These are phyloP conservation scores for Limnephilus auricula DNA, from an alignment of 2,888 invertebrate genomes.

Conservation along the genomic window DNA sequence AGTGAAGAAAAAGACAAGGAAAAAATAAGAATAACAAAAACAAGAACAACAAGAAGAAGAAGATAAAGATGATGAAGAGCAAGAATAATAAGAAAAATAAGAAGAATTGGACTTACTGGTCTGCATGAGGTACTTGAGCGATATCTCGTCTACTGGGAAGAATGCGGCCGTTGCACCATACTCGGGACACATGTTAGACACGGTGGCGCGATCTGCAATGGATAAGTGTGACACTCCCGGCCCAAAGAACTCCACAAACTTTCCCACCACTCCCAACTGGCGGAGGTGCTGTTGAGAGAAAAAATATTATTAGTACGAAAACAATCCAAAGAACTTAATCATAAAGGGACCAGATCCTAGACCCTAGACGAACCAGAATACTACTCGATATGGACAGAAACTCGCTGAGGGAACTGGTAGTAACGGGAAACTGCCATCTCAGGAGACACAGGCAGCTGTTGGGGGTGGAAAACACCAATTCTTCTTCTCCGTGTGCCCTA, in stretches of 20 bases:
- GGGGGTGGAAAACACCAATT: too few species aligned
- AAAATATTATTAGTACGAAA: conserved; percentile 10
- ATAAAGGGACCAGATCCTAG: too few species aligned
- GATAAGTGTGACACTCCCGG: conserved; percentile 93
- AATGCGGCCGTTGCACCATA: conserved; percentile 98
- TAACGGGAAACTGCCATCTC: too few species aligned
- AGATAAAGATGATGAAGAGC: background rate
- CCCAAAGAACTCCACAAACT: conserved; percentile 99
- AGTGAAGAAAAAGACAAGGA: background rate
- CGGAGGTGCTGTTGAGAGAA: conserved; percentile 84
- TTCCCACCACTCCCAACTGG: conserved; percentile 96
- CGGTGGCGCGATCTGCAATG: conserved; percentile 97
- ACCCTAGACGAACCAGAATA: too few species aligned
- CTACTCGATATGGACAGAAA: too few species aligned
- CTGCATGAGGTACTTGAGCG: conserved; percentile 85
- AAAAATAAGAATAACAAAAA: background rate
- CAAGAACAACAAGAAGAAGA: background rate
- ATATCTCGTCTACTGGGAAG: conserved; percentile 92
- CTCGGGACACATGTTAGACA: conserved; percentile 98
- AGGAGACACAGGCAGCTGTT: too few species aligned
- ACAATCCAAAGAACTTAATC: too few species aligned
- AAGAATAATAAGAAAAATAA: background rate
- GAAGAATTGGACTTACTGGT: background rate
- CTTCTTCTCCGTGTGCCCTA: too few species aligned
- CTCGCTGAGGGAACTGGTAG: too few species aligned